A percentile compares a stretch with the other conserved stretches of the same genome.
Conservation (phyloP, 1,140 invertebrate genomes). For the Heliconius congener region DNA sequence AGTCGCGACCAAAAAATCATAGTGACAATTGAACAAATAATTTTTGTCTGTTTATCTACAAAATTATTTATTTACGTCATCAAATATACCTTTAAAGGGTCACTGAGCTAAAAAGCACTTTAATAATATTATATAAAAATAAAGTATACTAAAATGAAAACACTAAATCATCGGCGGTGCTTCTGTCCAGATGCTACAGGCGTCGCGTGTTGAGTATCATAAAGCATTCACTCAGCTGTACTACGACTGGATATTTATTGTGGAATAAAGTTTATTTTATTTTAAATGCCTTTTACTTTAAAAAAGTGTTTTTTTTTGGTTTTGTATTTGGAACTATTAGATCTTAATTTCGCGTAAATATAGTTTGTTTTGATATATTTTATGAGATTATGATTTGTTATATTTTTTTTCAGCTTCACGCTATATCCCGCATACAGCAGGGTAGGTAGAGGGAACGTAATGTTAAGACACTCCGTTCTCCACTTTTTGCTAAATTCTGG, state of each 20-base stretch:
- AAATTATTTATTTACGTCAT: no score
- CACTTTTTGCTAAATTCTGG: no score
- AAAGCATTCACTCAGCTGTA: conserved; percentile 7
- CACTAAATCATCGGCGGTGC: conserved; percentile 66
- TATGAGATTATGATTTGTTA: no score
- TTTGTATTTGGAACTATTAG: neutral
- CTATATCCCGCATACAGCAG: neutral
- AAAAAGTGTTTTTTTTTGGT: neutral
- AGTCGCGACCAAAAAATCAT: no score
- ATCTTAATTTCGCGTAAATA: neutral
- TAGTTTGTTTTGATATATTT: no score
- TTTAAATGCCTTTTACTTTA: conserved; percentile 10
- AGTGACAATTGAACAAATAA: no score
- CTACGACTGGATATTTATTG: neutral
- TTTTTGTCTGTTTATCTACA: no score
- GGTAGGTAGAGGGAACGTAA: neutral
- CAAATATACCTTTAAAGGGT: conserved; percentile 16
- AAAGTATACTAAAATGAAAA: conserved; percentile 70
- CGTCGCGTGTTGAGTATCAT: conserved; percentile 27
- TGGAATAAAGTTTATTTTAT: conserved; percentile 4
- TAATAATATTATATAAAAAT: conserved; percentile 54
- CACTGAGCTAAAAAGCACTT: conserved; percentile 32
- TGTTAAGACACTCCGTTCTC: neutral
- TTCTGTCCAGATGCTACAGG: conserved; percentile 68
- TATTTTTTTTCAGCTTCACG: neutral